A percentile compares a stretch with the other conserved stretches of the same genome.
These are phyloP conservation scores for Arion vulgaris DNA, from an alignment of 1,140 invertebrate genomes.

Conservation along the genomic window DNA sequence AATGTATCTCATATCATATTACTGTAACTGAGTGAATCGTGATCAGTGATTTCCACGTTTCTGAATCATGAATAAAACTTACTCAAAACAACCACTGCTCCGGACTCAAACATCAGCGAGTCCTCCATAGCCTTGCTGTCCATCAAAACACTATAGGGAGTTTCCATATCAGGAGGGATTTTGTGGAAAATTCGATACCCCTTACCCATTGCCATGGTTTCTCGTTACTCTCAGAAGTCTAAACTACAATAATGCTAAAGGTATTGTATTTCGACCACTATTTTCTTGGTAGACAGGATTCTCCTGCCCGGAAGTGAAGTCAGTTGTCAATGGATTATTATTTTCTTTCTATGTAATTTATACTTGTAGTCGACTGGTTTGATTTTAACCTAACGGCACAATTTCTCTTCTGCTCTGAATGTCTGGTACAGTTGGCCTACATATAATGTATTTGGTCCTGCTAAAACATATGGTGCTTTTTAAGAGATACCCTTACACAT, in stretches of 20 bases:
- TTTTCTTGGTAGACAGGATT: neutral
- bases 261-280: neutral
- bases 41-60: too few relatives aligned
- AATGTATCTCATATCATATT: too few relatives aligned
- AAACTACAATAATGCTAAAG: neutral
- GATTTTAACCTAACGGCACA: neutral
- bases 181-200: conserved; percentile 92
- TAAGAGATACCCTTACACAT: too few relatives aligned
- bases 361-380: neutral
- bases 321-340: neutral
- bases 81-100: conserved; percentile 88
- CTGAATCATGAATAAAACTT: too few relatives aligned
- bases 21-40: too few relatives aligned
- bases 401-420: too few relatives aligned
- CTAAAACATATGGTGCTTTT: too few relatives aligned
- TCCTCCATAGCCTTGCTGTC: conserved; percentile 89
- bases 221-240: neutral
- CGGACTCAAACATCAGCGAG: conserved; percentile 90
- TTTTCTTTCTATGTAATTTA: neutral
- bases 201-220: conserved; percentile 87
- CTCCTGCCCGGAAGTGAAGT: neutral
- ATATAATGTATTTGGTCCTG: too few relatives aligned
- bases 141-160: conserved; percentile 86
- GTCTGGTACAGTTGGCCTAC: too few relatives aligned
- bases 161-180: conserved; percentile 77